A percentile compares a stretch with the other conserved stretches of the same genome.
Evolutionary conservation across 2,797 vertebrate species (phyloP).

Genomic region (Myotis daubentonii): DNA sequence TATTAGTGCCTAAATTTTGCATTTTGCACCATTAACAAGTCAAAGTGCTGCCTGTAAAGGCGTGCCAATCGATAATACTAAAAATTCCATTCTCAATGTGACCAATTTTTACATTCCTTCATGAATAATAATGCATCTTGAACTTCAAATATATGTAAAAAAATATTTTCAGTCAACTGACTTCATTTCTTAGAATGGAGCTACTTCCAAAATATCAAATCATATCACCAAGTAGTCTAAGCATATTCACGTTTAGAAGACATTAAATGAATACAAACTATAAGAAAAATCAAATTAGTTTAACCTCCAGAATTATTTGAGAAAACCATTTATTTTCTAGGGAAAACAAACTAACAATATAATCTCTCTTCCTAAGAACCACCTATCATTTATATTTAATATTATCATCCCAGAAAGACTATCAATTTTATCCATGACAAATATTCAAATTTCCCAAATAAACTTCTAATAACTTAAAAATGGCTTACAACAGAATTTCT

Average conservation of each 20-base stretch:
- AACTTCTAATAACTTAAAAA: conserved; percentile 57
- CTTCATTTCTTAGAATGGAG: conserved; percentile 33
- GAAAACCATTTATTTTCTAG: conserved; percentile 56
- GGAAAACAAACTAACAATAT: conserved; percentile 15
- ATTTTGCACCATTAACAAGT: neutral
- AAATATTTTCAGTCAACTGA: conserved; percentile 14
- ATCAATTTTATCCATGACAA: conserved; percentile 53
- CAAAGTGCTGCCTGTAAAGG: neutral
- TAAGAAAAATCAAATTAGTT: conserved; percentile 55
- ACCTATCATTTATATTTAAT: conserved; percentile 28
- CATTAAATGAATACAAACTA: conserved; percentile 9
- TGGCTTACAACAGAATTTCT: neutral
- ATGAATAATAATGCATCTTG: conserved; percentile 9
- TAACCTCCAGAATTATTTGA: conserved; percentile 23
- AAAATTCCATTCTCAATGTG: conserved; percentile 19
- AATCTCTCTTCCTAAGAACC: neutral
- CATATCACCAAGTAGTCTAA: conserved; percentile 30
- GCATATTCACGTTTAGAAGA: neutral
- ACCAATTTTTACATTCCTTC: conserved; percentile 12
- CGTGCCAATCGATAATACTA: neutral
- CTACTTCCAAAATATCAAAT: conserved; percentile 43
- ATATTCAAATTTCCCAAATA: conserved; percentile 27
- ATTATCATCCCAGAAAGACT: conserved; percentile 4
- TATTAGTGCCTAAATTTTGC: neutral
- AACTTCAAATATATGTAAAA: conserved; percentile 41